Conservation (phyloP, 2,797 vertebrate genomes). For the Champsocephalus gunnari region DNA sequence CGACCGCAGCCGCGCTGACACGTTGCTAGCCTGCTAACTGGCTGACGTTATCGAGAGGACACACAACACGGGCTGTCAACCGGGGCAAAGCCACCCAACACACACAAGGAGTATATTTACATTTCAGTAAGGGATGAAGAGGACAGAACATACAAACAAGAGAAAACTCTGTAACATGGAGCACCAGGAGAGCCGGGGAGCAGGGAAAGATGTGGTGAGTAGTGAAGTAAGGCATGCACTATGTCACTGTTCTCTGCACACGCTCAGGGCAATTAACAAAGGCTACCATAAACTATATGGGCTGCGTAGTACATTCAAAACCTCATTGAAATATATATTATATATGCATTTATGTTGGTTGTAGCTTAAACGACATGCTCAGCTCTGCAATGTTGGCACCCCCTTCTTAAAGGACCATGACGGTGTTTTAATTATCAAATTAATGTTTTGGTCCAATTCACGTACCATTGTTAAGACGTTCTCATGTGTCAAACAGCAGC, state of each 20-base stretch:
- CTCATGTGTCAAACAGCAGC: neutral
- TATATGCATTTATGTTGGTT: neutral
- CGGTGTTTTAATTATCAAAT: neutral
- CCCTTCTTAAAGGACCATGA: neutral
- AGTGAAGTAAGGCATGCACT: neutral
- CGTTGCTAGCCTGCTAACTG: conserved; percentile 12
- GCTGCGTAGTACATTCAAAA: neutral
- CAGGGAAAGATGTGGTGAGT: conserved; percentile 81
- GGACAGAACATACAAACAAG: conserved; percentile 78
- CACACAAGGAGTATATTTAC: neutral
- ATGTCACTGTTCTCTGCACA: neutral
- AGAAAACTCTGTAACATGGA: conserved; percentile 79
- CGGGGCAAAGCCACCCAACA: neutral
- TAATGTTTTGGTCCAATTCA: neutral
- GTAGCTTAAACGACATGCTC: neutral
- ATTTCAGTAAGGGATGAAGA: conserved; percentile 67
- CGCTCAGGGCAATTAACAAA: neutral
- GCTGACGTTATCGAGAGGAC: neutral
- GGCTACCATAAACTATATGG: neutral
- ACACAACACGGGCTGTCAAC: neutral
- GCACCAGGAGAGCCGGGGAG: conserved; percentile 60
- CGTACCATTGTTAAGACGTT: neutral
- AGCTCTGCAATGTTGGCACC: neutral
- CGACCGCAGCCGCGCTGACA: conserved; percentile 10
- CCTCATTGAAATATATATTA: neutral